A percentile compares a stretch with the other conserved stretches of the same genome.
phyloP scores from a whole-genome alignment of 64 coral and sea anemone genomes.

The Acropora yongei region DNA sequence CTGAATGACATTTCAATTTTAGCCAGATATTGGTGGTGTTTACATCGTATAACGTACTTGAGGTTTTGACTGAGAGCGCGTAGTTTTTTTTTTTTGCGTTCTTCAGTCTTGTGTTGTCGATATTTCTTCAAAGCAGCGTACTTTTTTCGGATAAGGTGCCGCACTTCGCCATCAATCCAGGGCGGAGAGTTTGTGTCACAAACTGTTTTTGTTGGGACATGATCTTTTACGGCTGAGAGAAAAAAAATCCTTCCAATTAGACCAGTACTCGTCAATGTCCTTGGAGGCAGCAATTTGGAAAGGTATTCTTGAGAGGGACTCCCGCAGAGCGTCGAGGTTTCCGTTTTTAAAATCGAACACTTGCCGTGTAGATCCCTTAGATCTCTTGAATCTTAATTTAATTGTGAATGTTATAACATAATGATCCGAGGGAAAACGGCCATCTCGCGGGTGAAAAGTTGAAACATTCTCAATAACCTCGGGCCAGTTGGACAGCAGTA shows the following conservation, averaged over 20 bases:
- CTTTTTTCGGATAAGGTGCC: not conserved
- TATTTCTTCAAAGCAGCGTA: constrained; percentile 49
- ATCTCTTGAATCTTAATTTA: constrained; percentile 19
- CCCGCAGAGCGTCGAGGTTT: constrained; percentile 12
- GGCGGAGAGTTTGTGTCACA: constrained; percentile 31
- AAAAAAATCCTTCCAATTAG: constrained; percentile 63
- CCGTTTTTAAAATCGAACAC: constrained; percentile 43
- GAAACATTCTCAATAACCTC: constrained; percentile 27
- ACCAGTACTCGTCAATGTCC: constrained; percentile 58
- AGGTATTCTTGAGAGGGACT: not conserved
- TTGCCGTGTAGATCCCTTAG: not conserved
- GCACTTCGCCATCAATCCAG: constrained; percentile 56
- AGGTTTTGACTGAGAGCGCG: not conserved
- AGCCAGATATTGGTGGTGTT: no score
- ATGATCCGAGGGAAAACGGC: no score
- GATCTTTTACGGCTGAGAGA: constrained; percentile 6
- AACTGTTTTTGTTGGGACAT: constrained; percentile 27
- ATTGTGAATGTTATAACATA: not conserved
- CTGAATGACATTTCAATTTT: no score
- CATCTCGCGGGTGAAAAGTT: not conserved
- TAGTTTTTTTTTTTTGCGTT: not conserved
- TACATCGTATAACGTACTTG: no score
- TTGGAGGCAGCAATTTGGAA: not conserved
- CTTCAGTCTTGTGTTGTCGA: not conserved
- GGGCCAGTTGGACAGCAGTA: constrained; percentile 24